Evolutionary conservation across 1,140 invertebrate species (phyloP).

Genomic region (Bombus picipes): DNA sequence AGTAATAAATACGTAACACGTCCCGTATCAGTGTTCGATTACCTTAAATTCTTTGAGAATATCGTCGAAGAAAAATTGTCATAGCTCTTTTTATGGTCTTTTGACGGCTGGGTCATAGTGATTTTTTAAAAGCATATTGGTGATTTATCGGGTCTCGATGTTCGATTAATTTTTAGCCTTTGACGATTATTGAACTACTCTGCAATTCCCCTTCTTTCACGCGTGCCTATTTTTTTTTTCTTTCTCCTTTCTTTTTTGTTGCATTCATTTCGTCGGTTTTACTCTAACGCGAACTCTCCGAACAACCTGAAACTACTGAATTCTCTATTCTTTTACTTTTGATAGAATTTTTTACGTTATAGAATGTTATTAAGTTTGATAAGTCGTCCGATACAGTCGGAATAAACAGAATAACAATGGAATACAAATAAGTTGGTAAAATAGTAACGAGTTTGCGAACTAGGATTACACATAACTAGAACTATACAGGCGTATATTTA

Average conservation of each 20-base stretch:
- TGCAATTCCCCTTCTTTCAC: neutral
- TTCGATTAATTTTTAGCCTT: neutral
- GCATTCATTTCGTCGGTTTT: neutral
- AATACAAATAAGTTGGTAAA: too few relatives aligned
- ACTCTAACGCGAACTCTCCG: neutral
- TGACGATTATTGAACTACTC: neutral
- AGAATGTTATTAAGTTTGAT: neutral
- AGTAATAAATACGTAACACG: neutral
- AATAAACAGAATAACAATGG: neutral
- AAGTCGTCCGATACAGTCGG: neutral
- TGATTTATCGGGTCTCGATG: neutral
- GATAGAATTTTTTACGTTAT: neutral
- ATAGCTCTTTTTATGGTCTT: neutral
- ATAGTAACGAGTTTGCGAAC: too few relatives aligned
- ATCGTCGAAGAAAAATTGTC: neutral
- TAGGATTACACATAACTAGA: too few relatives aligned
- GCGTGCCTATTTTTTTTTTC: too few relatives aligned
- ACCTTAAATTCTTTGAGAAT: neutral
- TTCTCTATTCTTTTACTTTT: neutral
- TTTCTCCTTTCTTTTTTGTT: neutral
- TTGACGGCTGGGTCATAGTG: neutral
- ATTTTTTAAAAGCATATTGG: slow-evolving; percentile 2
- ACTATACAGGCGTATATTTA: too few relatives aligned
- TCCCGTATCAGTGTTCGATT: neutral
- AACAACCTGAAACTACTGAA: neutral